A percentile compares a stretch with the other conserved stretches of the same genome.
Conservation (phyloP, 2,113 vertebrate species). For the Zapornia atra region DNA sequence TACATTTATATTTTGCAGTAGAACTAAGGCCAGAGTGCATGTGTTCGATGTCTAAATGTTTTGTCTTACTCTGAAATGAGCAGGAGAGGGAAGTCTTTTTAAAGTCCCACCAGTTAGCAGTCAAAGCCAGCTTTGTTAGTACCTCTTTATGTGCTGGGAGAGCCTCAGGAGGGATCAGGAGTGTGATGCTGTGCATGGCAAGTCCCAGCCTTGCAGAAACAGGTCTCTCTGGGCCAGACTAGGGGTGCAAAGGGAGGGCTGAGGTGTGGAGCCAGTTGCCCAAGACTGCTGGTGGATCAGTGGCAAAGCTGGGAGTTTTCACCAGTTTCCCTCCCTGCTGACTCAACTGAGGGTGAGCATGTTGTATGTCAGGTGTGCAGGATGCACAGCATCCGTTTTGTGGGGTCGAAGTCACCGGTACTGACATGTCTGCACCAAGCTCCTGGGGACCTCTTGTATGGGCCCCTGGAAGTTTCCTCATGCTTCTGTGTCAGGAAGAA, state of each 20-base stretch:
- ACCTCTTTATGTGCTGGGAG: not conserved
- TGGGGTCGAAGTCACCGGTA: not conserved
- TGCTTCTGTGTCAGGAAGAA: not conserved
- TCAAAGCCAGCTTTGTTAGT: not conserved
- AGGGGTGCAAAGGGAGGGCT: not conserved
- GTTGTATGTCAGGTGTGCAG: fast-evolving
- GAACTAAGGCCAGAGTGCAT: not conserved
- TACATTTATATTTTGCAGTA: not conserved
- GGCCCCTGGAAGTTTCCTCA: not conserved
- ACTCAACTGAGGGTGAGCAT: not conserved
- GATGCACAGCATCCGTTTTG: fast-evolving
- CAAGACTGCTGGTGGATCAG: fast-evolving
- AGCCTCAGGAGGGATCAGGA: not conserved
- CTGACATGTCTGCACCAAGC: not conserved
- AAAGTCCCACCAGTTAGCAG: not conserved
- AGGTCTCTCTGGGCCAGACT: fast-evolving
- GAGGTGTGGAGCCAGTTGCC: not conserved
- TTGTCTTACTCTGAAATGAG: not conserved
- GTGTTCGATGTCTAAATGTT: not conserved
- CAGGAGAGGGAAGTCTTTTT: not conserved
- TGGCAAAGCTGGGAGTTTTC: not conserved
- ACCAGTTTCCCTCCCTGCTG: not conserved
- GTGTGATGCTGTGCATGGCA: not conserved
- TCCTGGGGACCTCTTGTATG: not conserved
- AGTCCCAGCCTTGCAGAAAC: fast-evolving